Evolutionary conservation across 2,797 vertebrate species (phyloP).

Genomic region (Gallirallus australis): DNA sequence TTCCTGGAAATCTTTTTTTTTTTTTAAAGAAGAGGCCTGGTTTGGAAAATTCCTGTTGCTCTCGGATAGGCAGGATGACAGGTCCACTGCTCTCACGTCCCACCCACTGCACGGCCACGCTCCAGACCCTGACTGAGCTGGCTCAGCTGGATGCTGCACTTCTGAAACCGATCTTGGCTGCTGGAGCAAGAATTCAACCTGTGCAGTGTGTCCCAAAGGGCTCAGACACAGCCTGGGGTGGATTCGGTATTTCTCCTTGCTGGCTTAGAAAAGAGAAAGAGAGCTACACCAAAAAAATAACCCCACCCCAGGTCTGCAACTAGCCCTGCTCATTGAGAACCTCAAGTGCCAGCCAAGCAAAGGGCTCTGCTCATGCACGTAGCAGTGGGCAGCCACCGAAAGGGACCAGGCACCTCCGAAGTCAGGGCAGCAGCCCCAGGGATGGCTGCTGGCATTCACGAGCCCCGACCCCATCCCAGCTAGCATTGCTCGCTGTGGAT

Average conservation of each 20-base stretch:
- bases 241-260: neutral
- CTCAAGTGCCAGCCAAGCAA: neutral
- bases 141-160: neutral
- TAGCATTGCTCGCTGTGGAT: rapidly evolving
- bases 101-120: rapidly evolving
- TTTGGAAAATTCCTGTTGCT: slow-evolving; percentile 38
- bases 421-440: neutral
- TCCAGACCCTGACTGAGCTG: neutral
- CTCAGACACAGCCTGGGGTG: neutral
- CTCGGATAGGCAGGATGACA: neutral
- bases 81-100: neutral
- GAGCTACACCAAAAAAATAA: neutral
- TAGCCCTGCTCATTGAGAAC: neutral
- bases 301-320: neutral
- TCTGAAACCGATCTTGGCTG: neutral
- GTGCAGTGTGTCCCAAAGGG: neutral
- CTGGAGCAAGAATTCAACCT: neutral
- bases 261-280: neutral
- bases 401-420: neutral
- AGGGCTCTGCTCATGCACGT: neutral
- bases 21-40: neutral
- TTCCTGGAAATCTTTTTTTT: slow-evolving; percentile 46
- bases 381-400: neutral
- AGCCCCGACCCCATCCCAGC: neutral
- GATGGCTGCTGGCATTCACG: neutral